Conservation (phyloP, 2,797 vertebrate genomes). For the Gephyroberyx darwinii region DNA sequence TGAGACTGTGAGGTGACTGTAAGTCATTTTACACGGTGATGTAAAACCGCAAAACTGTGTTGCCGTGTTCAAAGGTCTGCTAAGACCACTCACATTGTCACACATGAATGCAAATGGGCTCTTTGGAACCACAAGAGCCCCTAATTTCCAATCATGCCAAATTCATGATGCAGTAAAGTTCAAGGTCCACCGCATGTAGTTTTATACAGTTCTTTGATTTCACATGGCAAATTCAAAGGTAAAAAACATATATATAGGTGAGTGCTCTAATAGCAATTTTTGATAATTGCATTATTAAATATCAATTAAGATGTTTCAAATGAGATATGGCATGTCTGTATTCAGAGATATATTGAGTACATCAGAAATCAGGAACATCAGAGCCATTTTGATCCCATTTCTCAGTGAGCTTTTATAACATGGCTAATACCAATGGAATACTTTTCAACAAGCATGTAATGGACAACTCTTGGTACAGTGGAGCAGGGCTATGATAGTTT, state of each 20-base stretch:
- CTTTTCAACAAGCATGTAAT: too few species aligned
- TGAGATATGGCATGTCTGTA: neutral
- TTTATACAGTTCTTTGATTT: slow-evolving; percentile 25
- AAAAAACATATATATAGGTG: slow-evolving; percentile 8
- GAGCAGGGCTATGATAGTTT: too few species aligned
- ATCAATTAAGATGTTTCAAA: neutral
- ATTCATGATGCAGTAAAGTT: slow-evolving; percentile 48
- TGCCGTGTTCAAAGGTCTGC: slow-evolving; percentile 54
- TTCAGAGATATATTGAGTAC: neutral
- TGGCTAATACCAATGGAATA: neutral
- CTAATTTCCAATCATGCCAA: slow-evolving; percentile 25
- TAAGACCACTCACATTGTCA: slow-evolving; percentile 42
- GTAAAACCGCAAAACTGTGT: slow-evolving; percentile 53
- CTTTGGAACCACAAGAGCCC: slow-evolving; percentile 48
- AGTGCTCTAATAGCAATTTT: neutral
- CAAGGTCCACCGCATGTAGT: slow-evolving; percentile 15
- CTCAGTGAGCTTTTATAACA: neutral
- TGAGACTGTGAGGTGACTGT: slow-evolving; percentile 51
- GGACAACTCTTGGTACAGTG: too few species aligned
- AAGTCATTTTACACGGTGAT: slow-evolving; percentile 49
- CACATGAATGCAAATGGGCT: slow-evolving; percentile 52
- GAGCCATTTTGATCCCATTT: neutral
- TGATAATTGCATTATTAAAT: neutral
- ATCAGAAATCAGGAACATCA: neutral
- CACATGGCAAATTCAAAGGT: neutral